A percentile compares a stretch with the other conserved stretches of the same genome.
Evolutionary conservation across 2,888 invertebrate species (phyloP).

Genomic region (Patella ulyssiponensis): DNA sequence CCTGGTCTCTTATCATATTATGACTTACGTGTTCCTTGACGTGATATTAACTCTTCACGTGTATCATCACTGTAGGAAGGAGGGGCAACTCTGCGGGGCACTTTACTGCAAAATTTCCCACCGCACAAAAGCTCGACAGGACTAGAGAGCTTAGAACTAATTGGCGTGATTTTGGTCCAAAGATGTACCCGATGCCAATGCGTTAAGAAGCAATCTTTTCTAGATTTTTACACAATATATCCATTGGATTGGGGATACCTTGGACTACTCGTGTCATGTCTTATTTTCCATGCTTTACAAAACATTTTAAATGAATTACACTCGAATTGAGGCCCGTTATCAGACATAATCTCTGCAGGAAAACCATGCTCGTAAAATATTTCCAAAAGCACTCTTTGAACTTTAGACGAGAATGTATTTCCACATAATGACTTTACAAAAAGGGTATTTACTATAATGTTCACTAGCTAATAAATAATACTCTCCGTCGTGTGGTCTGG

Average conservation of each 20-base stretch:
- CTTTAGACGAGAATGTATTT: neutral
- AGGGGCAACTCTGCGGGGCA: neutral
- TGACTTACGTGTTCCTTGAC: neutral
- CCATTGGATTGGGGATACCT: neutral
- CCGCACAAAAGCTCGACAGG: neutral
- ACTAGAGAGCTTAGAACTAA: neutral
- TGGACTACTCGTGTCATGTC: neutral
- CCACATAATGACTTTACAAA: neutral
- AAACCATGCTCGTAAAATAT: neutral
- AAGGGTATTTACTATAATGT: neutral
- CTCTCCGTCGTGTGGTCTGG: neutral
- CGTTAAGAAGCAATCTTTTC: neutral
- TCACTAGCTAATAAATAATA: neutral
- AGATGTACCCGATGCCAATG: neutral
- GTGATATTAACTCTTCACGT: neutral
- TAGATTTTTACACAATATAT: neutral
- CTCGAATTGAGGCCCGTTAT: neutral
- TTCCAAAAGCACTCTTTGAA: neutral
- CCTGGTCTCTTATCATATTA: neutral
- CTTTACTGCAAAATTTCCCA: neutral
- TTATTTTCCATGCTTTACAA: neutral
- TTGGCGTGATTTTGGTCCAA: neutral
- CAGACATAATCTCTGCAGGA: neutral
- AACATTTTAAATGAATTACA: neutral
- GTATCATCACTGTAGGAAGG: neutral